A percentile compares a stretch with the other conserved stretches of the same genome.
These are phyloP conservation scores for Neopipo cinnamomea DNA, from an alignment of 2,113 vertebrate genomes.

Conservation along the genomic window DNA sequence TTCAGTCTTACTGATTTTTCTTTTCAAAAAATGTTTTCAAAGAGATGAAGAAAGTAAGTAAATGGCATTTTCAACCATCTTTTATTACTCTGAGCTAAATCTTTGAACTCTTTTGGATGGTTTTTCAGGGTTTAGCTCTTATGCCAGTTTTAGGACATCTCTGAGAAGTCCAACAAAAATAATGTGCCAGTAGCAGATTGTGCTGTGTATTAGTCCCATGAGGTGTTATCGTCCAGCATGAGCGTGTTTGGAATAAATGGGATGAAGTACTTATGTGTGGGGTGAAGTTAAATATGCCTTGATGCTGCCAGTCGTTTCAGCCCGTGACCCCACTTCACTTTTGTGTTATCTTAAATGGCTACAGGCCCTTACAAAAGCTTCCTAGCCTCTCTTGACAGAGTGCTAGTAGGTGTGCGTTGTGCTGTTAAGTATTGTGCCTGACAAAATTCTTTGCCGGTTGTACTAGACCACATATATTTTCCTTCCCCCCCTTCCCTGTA, in stretches of 20 bases:
- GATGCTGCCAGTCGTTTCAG: not conserved
- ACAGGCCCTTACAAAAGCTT: not conserved
- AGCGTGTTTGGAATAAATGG: not conserved
- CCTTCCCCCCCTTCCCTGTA: not conserved
- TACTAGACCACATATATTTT: not conserved
- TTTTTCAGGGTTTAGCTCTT: not conserved
- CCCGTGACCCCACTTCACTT: not conserved
- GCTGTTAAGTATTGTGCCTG: not conserved
- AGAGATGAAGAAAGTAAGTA: not conserved
- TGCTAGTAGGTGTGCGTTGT: not conserved
- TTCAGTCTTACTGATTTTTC: not conserved
- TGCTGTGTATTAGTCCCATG: not conserved
- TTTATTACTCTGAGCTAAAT: not conserved
- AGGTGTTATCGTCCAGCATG: accelerated
- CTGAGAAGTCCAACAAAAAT: not conserved
- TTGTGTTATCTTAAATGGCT: not conserved
- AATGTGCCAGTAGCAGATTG: not conserved
- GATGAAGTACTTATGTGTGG: not conserved
- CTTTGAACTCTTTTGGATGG: not conserved
- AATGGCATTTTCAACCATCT: not conserved
- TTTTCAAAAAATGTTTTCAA: not conserved
- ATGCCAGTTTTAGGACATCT: not conserved
- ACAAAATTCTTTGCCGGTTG: not conserved
- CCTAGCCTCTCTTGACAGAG: not conserved
- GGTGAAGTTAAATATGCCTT: not conserved